Conservation (phyloP, 2,888 invertebrate species). For the Ischnura elegans region DNA sequence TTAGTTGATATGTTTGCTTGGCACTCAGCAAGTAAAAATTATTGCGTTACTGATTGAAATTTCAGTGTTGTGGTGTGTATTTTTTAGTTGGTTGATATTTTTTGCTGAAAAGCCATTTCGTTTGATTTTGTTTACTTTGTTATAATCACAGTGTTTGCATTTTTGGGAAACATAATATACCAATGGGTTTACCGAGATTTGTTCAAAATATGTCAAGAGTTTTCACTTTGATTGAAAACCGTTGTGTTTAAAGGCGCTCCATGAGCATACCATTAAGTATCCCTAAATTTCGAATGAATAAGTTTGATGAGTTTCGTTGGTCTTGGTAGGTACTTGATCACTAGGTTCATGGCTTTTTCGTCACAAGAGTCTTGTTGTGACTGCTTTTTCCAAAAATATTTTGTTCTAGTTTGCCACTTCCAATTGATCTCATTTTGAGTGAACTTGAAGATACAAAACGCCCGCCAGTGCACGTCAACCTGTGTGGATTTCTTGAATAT, state of each 20-base stretch:
- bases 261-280: neutral
- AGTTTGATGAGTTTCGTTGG: neutral
- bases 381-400: constrained; percentile 9
- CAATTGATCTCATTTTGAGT: constrained; percentile 34
- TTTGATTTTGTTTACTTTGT: neutral
- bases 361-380: neutral
- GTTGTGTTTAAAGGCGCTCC: neutral
- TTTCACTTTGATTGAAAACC: neutral
- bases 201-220: neutral
- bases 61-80: neutral
- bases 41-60: neutral
- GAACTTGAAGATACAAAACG: constrained; percentile 6
- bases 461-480: neutral
- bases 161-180: neutral
- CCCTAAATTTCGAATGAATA: neutral
- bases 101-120: neutral
- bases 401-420: neutral
- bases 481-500: neutral
- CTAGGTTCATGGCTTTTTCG: neutral
- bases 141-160: neutral
- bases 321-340: neutral
- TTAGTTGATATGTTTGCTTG: constrained; percentile 3
- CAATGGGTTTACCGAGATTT: neutral
- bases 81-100: neutral
- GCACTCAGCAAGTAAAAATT: neutral